These are phyloP conservation scores for Pseudomugil gertrudae DNA, from an alignment of 2,797 vertebrate species.

Conservation along the genomic window DNA sequence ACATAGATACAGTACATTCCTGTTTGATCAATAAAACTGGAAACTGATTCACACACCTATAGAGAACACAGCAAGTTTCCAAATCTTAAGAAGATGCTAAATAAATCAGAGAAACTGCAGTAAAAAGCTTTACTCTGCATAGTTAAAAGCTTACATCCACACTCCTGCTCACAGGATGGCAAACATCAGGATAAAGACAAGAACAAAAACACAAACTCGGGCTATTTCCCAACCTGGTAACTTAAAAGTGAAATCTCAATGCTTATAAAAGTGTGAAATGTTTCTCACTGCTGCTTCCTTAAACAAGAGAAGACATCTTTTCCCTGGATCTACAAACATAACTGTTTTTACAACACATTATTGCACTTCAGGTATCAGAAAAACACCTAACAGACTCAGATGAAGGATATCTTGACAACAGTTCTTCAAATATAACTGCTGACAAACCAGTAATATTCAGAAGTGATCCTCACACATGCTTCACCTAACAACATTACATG, in stretches of 20 bases:
- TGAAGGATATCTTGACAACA: constrained; percentile 6
- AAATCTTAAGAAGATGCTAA: constrained; percentile 18
- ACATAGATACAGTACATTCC: constrained; percentile 52
- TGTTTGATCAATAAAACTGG: constrained; percentile 34
- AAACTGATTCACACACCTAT: constrained; percentile 16
- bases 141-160: constrained; percentile 63
- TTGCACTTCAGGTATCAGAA: constrained; percentile 50
- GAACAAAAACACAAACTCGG: constrained; percentile 42
- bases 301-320: background rate
- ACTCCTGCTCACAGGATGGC: constrained; percentile 52
- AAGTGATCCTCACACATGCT: constrained; percentile 14
- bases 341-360: constrained; percentile 28
- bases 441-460: constrained; percentile 16
- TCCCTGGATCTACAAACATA: background rate
- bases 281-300: background rate
- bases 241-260: constrained; percentile 1
- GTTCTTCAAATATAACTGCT: constrained; percentile 17
- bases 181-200: constrained; percentile 64
- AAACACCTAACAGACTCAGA: constrained; percentile 16
- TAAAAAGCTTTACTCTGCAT: constrained; percentile 66
- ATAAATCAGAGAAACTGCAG: constrained; percentile 48
- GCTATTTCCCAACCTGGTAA: constrained; percentile 1
- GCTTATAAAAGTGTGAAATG: background rate
- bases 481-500: background rate
- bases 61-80: constrained; percentile 39